Conservation (phyloP, 2,797 vertebrate genomes). For the Chlorospingus semifuscus region DNA sequence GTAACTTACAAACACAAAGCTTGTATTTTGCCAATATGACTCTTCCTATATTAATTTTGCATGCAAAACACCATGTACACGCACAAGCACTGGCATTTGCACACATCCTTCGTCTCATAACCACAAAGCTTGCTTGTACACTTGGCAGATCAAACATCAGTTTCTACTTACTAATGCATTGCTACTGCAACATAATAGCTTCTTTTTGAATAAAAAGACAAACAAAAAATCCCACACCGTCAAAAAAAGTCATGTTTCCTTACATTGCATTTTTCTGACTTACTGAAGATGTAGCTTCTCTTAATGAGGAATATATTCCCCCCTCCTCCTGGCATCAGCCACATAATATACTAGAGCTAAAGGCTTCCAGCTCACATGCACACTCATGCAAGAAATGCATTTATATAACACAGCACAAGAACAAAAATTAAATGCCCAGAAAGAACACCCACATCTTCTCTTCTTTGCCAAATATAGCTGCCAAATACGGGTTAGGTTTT, state of each 20-base stretch:
- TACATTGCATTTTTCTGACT: neutral
- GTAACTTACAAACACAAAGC: neutral
- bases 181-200: neutral
- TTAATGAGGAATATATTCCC: neutral
- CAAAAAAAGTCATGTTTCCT: neutral
- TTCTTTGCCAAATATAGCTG: neutral
- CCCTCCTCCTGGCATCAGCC: neutral
- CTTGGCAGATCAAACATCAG: neutral
- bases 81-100: neutral
- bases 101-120: neutral
- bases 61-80: neutral
- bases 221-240: neutral
- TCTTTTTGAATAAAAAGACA: neutral
- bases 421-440: neutral
- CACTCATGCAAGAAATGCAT: neutral
- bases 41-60: neutral
- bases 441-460: neutral
- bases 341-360: neutral
- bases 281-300: neutral
- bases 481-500: neutral
- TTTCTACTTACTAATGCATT: neutral
- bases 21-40: accelerated
- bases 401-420: neutral
- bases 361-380: neutral
- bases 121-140: neutral